Conservation (phyloP, 2,888 invertebrate species). For the Molanna angustata region DNA sequence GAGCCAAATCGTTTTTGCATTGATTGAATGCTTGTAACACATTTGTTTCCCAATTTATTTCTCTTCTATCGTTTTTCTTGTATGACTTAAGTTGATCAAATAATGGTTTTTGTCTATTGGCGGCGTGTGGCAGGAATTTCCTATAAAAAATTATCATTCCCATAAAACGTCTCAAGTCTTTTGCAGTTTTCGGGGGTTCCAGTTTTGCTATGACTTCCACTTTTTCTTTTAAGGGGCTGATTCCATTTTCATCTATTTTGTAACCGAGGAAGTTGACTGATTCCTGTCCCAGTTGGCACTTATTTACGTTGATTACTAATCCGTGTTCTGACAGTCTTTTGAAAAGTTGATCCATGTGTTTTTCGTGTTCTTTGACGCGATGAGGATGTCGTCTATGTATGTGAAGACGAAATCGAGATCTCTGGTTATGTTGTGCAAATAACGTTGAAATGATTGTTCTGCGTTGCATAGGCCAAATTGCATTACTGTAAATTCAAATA, state of each 20-base stretch:
- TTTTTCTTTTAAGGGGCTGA: conserved; percentile 23
- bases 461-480: conserved; percentile 18
- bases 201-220: conserved; percentile 26
- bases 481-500: conserved; percentile 25
- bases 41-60: conserved; percentile 31
- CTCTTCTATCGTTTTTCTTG: conserved; percentile 33
- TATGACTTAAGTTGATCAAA: conserved; percentile 26
- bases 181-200: conserved; percentile 25
- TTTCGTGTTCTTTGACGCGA: conserved; percentile 34
- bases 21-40: conserved; percentile 33
- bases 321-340: conserved; percentile 33
- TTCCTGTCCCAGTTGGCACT: conserved; percentile 28
- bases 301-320: conserved; percentile 33
- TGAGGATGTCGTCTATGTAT: conserved; percentile 37
- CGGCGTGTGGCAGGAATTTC: conserved; percentile 17
- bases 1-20: conserved; percentile 35
- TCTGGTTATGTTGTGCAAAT: conserved; percentile 25
- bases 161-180: conserved; percentile 30
- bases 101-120: conserved; percentile 14
- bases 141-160: conserved; percentile 26
- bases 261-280: conserved; percentile 21
- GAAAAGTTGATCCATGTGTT: conserved; percentile 33
- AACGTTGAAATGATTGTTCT: conserved; percentile 30
- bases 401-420: conserved; percentile 20
- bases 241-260: conserved; percentile 5